Percentiles rank a stretch among this genome's conserved stretches.
These are phyloP conservation scores for Passer montanus DNA, from an alignment of 2,113 vertebrate genomes.

Conservation along the genomic window DNA sequence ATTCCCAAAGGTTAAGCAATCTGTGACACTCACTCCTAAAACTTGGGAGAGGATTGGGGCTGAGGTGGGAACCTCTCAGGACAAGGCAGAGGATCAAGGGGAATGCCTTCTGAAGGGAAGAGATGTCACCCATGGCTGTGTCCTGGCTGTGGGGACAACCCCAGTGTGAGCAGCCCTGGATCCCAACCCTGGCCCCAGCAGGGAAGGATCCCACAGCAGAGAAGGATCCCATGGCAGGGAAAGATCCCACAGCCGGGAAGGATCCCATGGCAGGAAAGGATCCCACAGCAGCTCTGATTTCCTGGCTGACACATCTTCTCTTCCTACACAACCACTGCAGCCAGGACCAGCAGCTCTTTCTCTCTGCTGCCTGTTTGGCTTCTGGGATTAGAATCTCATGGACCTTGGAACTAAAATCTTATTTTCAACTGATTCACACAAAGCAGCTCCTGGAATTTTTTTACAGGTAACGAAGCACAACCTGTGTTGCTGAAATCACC, in stretches of 20 bases:
- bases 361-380: neutral
- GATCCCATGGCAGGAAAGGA: neutral
- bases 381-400: neutral
- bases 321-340: neutral
- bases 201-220: neutral
- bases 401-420: neutral
- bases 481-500: neutral
- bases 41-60: neutral
- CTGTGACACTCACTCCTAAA: neutral
- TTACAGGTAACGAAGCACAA: neutral
- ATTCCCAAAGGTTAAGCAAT: neutral
- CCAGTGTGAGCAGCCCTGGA: neutral
- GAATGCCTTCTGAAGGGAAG: neutral
- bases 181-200: neutral
- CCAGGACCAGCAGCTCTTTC: neutral
- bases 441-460: neutral
- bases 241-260: too few species aligned
- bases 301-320: neutral
- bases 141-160: neutral
- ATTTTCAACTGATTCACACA: neutral
- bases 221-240: neutral
- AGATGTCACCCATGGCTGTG: neutral
- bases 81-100: neutral
- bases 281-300: neutral
- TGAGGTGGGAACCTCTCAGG: neutral